Conservation (phyloP, 2,888 invertebrate genomes). For the Tetragonisca angustula region DNA sequence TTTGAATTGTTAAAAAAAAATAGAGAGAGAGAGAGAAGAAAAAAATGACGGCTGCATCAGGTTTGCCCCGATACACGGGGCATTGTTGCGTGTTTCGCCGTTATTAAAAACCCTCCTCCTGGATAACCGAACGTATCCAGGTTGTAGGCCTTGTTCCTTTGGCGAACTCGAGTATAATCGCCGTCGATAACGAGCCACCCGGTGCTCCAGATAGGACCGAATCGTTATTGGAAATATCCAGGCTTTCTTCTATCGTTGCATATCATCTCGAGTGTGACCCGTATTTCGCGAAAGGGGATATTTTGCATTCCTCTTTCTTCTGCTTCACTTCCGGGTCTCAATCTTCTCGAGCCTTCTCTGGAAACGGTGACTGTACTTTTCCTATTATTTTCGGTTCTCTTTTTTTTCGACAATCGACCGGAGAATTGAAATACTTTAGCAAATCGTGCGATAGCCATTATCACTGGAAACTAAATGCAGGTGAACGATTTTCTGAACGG, state of each 20-base stretch:
- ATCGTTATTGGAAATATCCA: slow-evolving; percentile 61
- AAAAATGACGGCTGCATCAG: not conserved
- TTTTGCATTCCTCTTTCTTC: not conserved
- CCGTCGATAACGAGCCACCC: slow-evolving; percentile 49
- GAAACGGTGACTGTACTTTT: not conserved
- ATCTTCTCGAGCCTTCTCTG: not conserved
- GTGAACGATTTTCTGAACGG: too few relatives aligned
- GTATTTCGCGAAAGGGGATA: slow-evolving; percentile 24
- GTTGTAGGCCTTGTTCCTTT: slow-evolving; percentile 38
- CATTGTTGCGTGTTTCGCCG: slow-evolving; percentile 23
- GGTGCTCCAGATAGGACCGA: slow-evolving; percentile 49
- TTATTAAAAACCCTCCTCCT: slow-evolving; percentile 33
- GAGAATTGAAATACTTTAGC: too few relatives aligned
- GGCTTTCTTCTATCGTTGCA: slow-evolving; percentile 20
- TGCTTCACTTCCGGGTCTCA: not conserved
- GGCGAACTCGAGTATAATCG: slow-evolving; percentile 44
- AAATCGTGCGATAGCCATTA: too few relatives aligned
- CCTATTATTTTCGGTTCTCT: too few relatives aligned
- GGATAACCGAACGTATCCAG: slow-evolving; percentile 24
- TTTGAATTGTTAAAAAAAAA: not conserved
- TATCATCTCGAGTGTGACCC: slow-evolving; percentile 39
- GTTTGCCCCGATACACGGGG: too few relatives aligned
- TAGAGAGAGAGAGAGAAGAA: too few relatives aligned
- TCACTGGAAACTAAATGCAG: too few relatives aligned
- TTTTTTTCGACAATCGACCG: too few relatives aligned